These are phyloP conservation scores for Paramormyrops hopkinsi DNA, from an alignment of 2,797 vertebrate species.

Conservation along the genomic window DNA sequence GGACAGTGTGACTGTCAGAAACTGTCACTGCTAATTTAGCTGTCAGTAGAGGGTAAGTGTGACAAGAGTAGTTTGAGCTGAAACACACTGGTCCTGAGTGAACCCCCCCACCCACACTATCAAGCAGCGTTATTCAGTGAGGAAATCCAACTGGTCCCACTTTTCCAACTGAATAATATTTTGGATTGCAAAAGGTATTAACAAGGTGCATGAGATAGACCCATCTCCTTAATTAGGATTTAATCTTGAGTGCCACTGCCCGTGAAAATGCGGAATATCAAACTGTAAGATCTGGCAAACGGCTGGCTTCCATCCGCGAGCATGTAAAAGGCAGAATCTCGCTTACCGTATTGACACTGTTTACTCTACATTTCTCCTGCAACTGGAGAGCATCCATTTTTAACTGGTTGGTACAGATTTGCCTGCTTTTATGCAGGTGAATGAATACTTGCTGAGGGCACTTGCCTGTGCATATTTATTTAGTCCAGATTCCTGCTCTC, in stretches of 20 bases:
- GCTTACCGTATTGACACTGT: background rate
- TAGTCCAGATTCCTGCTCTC: background rate
- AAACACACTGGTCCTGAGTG: background rate
- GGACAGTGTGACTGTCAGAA: background rate
- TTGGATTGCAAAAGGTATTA: background rate
- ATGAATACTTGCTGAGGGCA: background rate
- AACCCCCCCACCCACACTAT: background rate
- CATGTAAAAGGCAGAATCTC: background rate
- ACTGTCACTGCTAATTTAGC: constrained; percentile 7
- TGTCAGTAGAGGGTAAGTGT: background rate
- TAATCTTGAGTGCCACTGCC: background rate
- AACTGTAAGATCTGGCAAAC: background rate
- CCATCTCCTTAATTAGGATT: constrained; percentile 8
- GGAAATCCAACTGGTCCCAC: background rate
- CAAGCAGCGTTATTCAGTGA: background rate
- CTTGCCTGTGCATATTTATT: constrained; percentile 1
- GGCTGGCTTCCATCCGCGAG: background rate
- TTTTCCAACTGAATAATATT: background rate
- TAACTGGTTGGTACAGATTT: background rate
- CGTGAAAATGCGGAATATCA: background rate
- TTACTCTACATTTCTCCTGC: background rate
- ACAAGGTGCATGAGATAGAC: background rate
- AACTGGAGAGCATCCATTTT: background rate
- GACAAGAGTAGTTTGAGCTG: background rate
- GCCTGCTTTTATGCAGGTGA: background rate